Base-by-base conservation (phyloP, 2,888 invertebrate genomes). In the Octodonta nipae region DNA sequence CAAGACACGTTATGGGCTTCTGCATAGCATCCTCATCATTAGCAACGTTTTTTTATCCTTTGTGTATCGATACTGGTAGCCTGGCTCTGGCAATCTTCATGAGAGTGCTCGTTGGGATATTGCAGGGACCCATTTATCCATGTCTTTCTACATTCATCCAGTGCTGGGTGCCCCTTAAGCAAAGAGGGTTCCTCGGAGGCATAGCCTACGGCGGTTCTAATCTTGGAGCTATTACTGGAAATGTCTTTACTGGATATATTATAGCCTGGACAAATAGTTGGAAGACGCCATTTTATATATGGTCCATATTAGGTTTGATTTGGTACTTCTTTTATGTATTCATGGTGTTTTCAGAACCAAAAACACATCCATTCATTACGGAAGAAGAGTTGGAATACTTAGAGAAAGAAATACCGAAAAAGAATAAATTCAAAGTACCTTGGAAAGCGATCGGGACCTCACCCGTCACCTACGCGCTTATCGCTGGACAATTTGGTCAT, bases 111-210 rank as follows among this genome's bases (percentile, higher is more conserved):
- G 80, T 86, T 2, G 61, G 65, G 3, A 50, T 58, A 40, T 76
- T 80, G 1, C 81, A 74, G 68, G 84, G 84, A n/a, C 79, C 81
- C 4, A 79, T 82, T 1, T 81, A 78, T 52, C 85, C 82, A 14
- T 15, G 34, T 2, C 32, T 44, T 1, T 37, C 45, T 1, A 36
- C 46, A 3, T 34, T 48, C 3, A 61, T 86, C 4, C 78, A 84
- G 0, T 70, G 78, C 44, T 86, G 86, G 86, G 77, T 81, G 0
- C 83, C 84, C 0, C 63, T 75, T 1, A 71, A 73, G 2, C 83
- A 85, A 49, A 66, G 85, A 41, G 78, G 79, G 6, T 70, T 76
- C 34, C 69, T 84, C 54, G 82, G 83, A 1, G 77, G 84, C 0
- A 53, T 85, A 16, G 79, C 83, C 1, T 79, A 81, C 45, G 78